Conservation (phyloP, 2,797 vertebrate genomes). For the Esox lucius region DNA sequence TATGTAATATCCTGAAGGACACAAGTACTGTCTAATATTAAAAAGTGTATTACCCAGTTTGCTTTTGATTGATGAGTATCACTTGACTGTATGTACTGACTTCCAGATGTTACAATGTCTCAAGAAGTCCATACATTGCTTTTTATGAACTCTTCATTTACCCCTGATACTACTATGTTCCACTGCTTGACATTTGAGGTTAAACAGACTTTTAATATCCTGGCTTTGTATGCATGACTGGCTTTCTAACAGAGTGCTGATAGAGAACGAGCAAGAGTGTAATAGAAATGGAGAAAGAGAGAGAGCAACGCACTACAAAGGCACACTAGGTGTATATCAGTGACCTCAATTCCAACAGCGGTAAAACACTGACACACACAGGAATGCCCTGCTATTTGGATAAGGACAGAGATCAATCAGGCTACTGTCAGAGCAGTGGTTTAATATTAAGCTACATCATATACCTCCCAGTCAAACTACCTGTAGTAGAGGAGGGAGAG, state of each 20-base stretch:
- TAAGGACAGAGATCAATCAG: not conserved
- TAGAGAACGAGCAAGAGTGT: not conserved
- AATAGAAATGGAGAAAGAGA: not conserved
- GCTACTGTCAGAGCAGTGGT: not conserved
- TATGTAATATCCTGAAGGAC: not conserved
- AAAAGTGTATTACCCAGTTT: not conserved
- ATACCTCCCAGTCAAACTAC: not conserved
- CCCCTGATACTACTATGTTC: not conserved
- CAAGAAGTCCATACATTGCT: not conserved
- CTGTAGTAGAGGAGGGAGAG: not conserved
- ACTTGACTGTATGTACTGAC: not conserved
- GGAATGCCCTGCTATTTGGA: not conserved
- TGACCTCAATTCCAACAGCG: not conserved
- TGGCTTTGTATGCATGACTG: conserved; percentile 7
- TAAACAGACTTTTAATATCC: conserved; percentile 13
- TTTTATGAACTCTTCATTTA: not conserved
- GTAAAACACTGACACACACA: not conserved
- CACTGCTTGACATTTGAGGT: conserved; percentile 1
- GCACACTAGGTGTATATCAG: not conserved
- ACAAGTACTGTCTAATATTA: too few species aligned
- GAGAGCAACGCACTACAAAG: not conserved
- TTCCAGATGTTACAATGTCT: not conserved
- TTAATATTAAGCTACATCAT: conserved; percentile 2
- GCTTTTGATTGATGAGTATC: not conserved
- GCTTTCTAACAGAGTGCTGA: not conserved